A percentile compares a stretch with the other conserved stretches of the same genome.
Evolutionary conservation across 2,113 vertebrate species (phyloP).

Genomic region (Eclectus roratus): DNA sequence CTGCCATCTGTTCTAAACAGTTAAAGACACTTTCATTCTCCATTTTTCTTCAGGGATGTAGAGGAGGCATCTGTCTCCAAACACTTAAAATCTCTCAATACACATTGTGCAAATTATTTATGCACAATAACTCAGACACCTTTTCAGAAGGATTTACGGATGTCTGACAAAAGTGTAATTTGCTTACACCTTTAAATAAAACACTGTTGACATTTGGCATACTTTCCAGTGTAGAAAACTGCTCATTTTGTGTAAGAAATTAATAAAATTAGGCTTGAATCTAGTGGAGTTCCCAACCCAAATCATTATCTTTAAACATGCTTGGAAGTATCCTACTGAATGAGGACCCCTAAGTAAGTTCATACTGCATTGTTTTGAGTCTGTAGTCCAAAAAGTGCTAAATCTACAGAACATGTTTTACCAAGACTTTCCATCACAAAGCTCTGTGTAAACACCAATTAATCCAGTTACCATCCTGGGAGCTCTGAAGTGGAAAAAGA

Average conservation of each 20-base stretch:
- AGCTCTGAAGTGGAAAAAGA: neutral
- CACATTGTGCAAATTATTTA: neutral
- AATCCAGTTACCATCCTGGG: neutral
- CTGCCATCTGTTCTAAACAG: slow-evolving; percentile 18
- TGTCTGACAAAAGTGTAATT: neutral
- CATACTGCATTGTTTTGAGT: neutral
- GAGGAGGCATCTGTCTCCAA: neutral
- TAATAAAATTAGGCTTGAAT: neutral
- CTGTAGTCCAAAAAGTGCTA: neutral
- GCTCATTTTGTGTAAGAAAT: neutral
- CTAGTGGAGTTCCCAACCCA: neutral
- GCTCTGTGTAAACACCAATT: neutral
- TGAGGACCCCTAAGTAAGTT: neutral
- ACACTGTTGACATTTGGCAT: neutral
- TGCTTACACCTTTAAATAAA: neutral
- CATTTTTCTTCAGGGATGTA: neutral
- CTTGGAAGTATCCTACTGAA: neutral
- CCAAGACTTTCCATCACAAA: neutral
- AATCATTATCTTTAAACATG: neutral
- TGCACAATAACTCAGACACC: neutral
- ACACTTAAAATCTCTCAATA: slow-evolving; percentile 5
- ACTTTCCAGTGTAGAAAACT: neutral
- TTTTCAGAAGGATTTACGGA: neutral
- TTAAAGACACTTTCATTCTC: neutral
- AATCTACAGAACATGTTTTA: neutral